Conservation (phyloP, 2,113 vertebrate genomes). For the Caranx melampygus region DNA sequence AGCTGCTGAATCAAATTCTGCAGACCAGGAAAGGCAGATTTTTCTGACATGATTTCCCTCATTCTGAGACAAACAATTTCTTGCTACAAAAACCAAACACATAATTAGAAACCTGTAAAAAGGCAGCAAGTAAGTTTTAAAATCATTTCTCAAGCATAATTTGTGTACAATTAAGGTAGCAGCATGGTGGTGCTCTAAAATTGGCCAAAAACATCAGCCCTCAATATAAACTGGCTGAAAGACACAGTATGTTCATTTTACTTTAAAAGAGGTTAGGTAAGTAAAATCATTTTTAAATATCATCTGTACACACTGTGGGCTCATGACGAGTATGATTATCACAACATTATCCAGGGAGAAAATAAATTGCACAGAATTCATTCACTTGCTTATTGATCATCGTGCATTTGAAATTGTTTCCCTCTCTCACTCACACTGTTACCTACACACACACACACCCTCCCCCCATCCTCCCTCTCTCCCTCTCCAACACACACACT, state of each 20-base stretch:
- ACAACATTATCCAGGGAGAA: conserved; percentile 9
- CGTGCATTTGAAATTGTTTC: conserved; percentile 6
- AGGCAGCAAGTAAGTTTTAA: conserved; percentile 7
- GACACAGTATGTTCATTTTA: not conserved
- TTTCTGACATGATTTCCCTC: conserved; percentile 10
- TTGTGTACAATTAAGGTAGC: not conserved
- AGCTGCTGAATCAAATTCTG: conserved; percentile 5
- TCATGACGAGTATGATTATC: not conserved
- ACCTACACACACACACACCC: conserved; percentile 10
- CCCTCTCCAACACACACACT: not conserved
- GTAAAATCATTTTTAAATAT: not conserved
- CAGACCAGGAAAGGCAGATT: not conserved
- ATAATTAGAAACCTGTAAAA: conserved; percentile 26
- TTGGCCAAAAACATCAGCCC: not conserved
- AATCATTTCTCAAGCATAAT: not conserved
- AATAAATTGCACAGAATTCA: conserved; percentile 15
- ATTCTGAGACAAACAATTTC: conserved; percentile 8
- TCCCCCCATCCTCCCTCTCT: conserved; percentile 3
- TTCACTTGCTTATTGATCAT: conserved; percentile 37
- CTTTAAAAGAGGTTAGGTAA: not conserved
- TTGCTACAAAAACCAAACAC: not conserved
- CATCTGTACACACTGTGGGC: not conserved
- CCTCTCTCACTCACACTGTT: conserved; percentile 2
- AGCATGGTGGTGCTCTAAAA: not conserved
- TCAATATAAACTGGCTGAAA: not conserved